Conservation (phyloP, 2,113 vertebrate species). For the Chamaea fasciata region DNA sequence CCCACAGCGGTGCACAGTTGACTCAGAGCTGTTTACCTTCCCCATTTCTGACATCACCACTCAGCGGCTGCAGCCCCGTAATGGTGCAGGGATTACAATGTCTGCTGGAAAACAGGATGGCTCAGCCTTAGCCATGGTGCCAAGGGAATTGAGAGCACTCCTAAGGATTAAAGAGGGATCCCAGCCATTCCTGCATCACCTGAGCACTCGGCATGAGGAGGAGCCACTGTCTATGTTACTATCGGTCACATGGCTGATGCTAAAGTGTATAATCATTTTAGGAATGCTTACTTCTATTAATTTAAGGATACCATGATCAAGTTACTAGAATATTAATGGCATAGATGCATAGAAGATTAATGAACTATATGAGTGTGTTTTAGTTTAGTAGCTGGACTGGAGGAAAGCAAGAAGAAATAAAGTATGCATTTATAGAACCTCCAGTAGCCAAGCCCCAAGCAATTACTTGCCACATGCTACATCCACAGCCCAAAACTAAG, state of each 20-base stretch:
- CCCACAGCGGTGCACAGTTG: neutral
- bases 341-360: neutral
- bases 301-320: neutral
- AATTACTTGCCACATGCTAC: neutral
- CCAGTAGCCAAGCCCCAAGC: neutral
- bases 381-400: neutral
- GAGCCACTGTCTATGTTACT: neutral
- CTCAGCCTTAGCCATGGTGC: neutral
- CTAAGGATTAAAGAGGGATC: neutral
- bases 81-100: rapidly evolving
- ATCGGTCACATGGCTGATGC: neutral
- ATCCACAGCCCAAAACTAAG: neutral
- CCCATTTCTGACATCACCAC: neutral
- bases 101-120: neutral
- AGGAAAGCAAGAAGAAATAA: neutral
- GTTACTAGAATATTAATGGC: slow-evolving; percentile 4
- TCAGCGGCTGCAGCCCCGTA: neutral
- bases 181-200: neutral
- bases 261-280: neutral
- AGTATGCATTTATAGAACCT: neutral
- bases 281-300: slow-evolving; percentile 12
- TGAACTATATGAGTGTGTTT: neutral
- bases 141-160: neutral
- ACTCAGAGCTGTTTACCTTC: neutral
- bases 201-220: neutral